Conservation (phyloP, 2,113 vertebrate species). For the Aegypius monachus region DNA sequence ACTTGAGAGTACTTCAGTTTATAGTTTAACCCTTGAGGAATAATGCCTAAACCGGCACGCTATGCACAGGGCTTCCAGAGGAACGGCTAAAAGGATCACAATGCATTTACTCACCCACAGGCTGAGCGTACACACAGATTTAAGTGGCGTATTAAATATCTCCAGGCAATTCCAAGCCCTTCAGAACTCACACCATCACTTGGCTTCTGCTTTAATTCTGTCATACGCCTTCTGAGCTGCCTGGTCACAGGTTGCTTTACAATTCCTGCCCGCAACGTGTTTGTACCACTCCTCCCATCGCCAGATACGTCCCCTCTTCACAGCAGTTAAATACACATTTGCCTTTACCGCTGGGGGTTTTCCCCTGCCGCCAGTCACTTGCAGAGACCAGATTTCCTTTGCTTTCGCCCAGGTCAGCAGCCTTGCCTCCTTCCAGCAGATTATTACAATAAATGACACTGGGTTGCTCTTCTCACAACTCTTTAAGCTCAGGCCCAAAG, state of each 20-base stretch:
- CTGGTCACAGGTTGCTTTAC: background rate
- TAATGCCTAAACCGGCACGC: background rate
- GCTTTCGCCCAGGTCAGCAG: background rate
- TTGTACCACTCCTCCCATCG: background rate
- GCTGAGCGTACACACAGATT: background rate
- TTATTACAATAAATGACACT: background rate
- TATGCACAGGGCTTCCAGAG: background rate
- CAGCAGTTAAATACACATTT: background rate
- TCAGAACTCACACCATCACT: background rate
- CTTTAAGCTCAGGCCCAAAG: background rate
- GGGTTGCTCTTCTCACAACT: background rate
- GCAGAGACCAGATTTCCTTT: background rate
- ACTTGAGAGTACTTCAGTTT: constrained; percentile 27
- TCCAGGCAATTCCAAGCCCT: background rate
- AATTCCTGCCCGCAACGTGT: accelerated
- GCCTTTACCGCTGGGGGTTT: background rate
- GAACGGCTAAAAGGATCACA: background rate
- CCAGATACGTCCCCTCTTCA: accelerated
- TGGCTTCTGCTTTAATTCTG: background rate
- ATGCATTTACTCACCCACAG: background rate
- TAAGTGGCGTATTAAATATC: background rate
- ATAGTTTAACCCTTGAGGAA: constrained; percentile 39
- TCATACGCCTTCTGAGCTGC: background rate
- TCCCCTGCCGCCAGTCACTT: background rate
- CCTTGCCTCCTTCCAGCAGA: background rate